Evolutionary conservation across 1,140 invertebrate species (phyloP).

Genomic region (Leptopilina boulardi): DNA sequence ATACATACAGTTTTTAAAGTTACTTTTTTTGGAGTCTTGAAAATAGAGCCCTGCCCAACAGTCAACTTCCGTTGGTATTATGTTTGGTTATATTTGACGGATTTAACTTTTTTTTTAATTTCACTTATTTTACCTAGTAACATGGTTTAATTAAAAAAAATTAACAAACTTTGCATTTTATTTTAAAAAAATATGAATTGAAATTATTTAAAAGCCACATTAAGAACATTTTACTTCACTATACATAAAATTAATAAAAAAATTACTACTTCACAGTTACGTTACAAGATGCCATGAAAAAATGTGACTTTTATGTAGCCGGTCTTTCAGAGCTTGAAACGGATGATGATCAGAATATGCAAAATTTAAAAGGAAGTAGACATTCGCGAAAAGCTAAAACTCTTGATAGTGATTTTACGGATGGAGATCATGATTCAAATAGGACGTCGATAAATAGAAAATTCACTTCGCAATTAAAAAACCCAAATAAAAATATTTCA

Average conservation of each 20-base stretch:
- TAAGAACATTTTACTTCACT: no score
- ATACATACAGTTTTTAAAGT: no score
- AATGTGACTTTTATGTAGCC: neutral
- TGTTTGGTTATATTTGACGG: no score
- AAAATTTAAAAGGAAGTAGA: neutral
- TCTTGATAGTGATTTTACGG: neutral
- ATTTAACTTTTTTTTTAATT: no score
- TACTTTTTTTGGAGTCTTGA: no score
- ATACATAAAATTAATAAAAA: neutral
- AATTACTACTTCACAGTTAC: neutral
- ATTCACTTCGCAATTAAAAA: neutral
- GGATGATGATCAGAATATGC: neutral
- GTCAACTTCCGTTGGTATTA: no score
- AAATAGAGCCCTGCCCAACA: no score
- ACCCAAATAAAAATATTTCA: neutral
- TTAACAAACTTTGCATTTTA: no score
- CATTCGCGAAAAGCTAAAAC: neutral
- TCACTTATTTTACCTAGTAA: no score
- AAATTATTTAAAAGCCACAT: no score
- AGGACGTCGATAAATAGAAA: neutral
- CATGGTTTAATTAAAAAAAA: no score
- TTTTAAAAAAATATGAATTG: no score
- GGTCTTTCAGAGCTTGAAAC: neutral
- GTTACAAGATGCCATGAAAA: neutral
- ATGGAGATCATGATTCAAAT: neutral